Evolutionary conservation across 1,140 invertebrate genomes (phyloP), one percentile per base, ranked within the genome.

Genomic region (Cydia fagiglandana): DNA sequence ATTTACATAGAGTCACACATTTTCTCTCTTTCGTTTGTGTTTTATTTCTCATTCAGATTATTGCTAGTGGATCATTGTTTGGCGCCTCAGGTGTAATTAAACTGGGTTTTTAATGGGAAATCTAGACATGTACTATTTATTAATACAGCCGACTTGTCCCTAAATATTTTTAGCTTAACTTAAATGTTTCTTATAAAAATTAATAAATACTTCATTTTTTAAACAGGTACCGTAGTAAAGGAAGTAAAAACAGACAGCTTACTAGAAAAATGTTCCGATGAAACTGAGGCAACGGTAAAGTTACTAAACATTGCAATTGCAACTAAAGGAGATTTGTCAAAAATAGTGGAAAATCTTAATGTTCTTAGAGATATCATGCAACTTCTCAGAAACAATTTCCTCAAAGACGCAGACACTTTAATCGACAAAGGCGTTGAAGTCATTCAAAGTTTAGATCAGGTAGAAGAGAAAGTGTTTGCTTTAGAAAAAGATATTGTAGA

Each of bases 391-490:
- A 13, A 66, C 10, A 80, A 77, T 75, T 91, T 91, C 77, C 75
- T 78, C 9, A 78, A 76, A 20, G 80, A 88, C 74, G 76, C 84
- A 56, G 84, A 89, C 53, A 82, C 79, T 73, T 76, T 92, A 61
- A 89, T 92, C 30, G 83, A 88, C 66, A 86, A 83, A 78, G 91
- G 89, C 30, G 80, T 91, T 56, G 84, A 91, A 34, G 76, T 90
- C 15, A 70, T 83, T 28, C 85, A 89, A 81, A 84, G 34, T 41
- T 79, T 93, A 50, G 80, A 89, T 74, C 81, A 84, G 73, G 78
- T 90, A 45, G 91, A 93, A 80, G 87, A 92, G 5, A 88, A 81
- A 79, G 81, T 91, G 64, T 91, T 90, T 83, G 73, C 74, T 34
- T 80, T 92, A 74, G 90, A 92, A 79, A 90, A 84, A 79, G 84